Base-by-base conservation (phyloP, 1,140 invertebrate species). In the Idris sp. region DNA sequence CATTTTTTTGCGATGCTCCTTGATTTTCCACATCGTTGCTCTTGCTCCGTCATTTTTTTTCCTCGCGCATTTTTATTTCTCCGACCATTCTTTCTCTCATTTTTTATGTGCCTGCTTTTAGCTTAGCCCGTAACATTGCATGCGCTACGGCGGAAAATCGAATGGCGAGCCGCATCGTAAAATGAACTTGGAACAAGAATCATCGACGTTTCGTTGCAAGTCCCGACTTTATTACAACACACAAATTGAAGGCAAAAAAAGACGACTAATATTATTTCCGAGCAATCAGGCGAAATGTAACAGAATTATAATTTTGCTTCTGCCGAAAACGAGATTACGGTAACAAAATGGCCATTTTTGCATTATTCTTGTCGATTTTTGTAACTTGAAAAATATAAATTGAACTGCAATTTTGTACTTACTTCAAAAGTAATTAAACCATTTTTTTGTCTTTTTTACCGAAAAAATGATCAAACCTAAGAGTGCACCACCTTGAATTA, bases 11-110 rank as follows among this genome's bases (percentile, higher is more conserved):
- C 48, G 48, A 61, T 54, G 36, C 48, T 53, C 40, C 61, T 71
- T 64, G 67, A 76, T 76, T 76, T 76, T 76, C 67, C 61, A 56
- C 61, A 56, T 67, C 62, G 67, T 71, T 72, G 67, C 61, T 71
- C 41, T 41, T 40, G 0, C 25, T 15, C 16, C 13, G 28, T 18
- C 8, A 10, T 7, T 13, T 35, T 46, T 51, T 56, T 56, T 13
- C 14, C 5, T 15, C 15, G 5, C 36, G 28, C 28, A 6, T 36
- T 9, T 11, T 44, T 33, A 7, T 53, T 71, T 53, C 43, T 46
- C 14, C 16, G 64, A 11, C 41, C 44, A 25, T 64, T 64, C 58
- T 62, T 72, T 64, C 68, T 62, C 25, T 53, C 56, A 48, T 74
- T 62, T 61, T 65, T 54, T 76, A 64, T 58, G 69, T 51, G 73